Percentiles rank a stretch among this genome's conserved stretches.
phyloP scores from a whole-genome alignment of 1,140 invertebrate species.

The Protaetia brevitarsis region DNA sequence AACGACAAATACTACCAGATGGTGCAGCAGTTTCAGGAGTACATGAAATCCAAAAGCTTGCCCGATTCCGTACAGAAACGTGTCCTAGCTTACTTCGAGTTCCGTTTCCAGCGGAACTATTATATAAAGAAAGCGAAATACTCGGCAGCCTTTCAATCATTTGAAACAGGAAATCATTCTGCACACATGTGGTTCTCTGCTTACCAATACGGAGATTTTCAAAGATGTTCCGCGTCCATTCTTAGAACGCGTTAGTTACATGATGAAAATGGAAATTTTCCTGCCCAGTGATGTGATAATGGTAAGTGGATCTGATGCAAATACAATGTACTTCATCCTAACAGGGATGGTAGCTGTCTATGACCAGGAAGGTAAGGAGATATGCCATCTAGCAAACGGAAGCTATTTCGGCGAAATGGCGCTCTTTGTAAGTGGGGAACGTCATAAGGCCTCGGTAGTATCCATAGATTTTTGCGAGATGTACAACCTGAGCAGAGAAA shows the following conservation, averaged over 20 bases:
- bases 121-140: conserved; percentile 32
- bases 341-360: conserved; percentile 56
- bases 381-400: conserved; percentile 40
- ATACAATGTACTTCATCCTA: conserved; percentile 59
- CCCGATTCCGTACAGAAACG: conserved; percentile 30
- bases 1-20: too few species aligned
- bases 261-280: conserved; percentile 36
- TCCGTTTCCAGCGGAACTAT: conserved; percentile 35
- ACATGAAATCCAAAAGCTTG: conserved; percentile 30
- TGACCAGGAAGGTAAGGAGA: too few species aligned
- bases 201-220: conserved; percentile 35
- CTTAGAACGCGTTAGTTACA: conserved; percentile 29
- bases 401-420: conserved; percentile 41
- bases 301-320: conserved; percentile 53
- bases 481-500: conserved; percentile 48
- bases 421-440: too few species aligned
- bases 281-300: conserved; percentile 48
- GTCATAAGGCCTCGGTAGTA: not conserved
- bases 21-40: too few species aligned
- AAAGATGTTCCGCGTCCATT: conserved; percentile 34
- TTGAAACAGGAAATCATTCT: conserved; percentile 32
- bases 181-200: conserved; percentile 33
- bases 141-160: conserved; percentile 22
- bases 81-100: conserved; percentile 34
- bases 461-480: not conserved